Evolutionary conservation across 2,113 vertebrate genomes (phyloP).

Genomic region (Perca fluviatilis): DNA sequence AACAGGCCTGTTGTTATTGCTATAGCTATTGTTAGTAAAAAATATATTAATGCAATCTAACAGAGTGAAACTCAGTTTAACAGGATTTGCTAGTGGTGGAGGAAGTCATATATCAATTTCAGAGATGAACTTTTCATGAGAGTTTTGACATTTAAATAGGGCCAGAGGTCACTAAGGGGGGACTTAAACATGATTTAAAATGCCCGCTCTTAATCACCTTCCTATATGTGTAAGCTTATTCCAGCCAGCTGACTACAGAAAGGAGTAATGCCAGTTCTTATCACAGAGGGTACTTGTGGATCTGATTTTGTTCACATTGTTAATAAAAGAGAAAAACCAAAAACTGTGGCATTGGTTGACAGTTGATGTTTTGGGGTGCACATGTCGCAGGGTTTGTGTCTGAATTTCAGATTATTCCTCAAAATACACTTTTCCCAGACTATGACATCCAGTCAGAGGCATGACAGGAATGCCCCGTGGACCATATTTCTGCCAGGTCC

Average conservation of each 20-base stretch:
- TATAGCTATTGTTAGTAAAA: neutral
- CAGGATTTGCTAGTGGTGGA: neutral
- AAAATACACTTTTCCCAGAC: slow-evolving; percentile 12
- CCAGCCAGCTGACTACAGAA: neutral
- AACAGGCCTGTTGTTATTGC: neutral
- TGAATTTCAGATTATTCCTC: slow-evolving; percentile 13
- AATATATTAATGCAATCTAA: slow-evolving; percentile 5
- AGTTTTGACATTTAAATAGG: slow-evolving; percentile 41
- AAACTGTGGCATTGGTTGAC: neutral
- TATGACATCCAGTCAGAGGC: slow-evolving; percentile 12
- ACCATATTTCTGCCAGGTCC: slow-evolving; percentile 18
- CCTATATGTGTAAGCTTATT: neutral
- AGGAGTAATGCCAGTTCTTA: neutral
- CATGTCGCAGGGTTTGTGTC: slow-evolving; percentile 5
- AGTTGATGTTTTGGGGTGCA: neutral
- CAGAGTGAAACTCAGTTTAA: slow-evolving; percentile 24
- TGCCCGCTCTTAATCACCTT: neutral
- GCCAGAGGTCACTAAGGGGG: neutral
- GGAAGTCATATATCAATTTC: slow-evolving; percentile 24
- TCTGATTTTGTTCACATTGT: neutral
- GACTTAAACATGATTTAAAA: slow-evolving; percentile 28
- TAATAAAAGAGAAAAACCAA: neutral
- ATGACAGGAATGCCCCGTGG: slow-evolving; percentile 26
- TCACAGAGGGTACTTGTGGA: neutral
- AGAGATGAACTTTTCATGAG: slow-evolving; percentile 31